Base-by-base conservation (phyloP, 2,797 vertebrate species). In the Tapera naevia region DNA sequence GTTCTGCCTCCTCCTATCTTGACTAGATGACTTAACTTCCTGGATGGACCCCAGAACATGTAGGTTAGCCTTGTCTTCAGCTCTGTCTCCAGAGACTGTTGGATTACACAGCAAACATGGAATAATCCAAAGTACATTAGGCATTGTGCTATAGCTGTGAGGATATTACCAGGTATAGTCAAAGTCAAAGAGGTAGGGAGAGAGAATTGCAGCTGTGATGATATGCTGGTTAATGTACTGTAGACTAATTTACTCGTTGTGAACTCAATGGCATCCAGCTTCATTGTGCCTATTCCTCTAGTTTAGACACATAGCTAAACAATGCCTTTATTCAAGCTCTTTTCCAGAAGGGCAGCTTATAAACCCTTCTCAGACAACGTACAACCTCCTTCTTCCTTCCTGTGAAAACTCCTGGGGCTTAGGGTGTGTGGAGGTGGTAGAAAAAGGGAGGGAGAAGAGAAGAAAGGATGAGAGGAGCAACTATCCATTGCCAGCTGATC, bases 331-430 rank as follows among this genome's bases (percentile, higher is more conserved):
- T 54, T 54, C 79, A 28, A 80, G 69, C 43, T 61, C 50, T 30
- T 57, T 76, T 91, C 86, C 92, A 94, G 87, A 92, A 94, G 72
- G 69, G 75, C 89, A 89, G 79, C 66, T 95, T 81, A 80, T 78
- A 95, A 94, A 94, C 91, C 24, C 39, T 91, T 57, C 87, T 61
- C 76, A 92, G 91, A 93, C 79, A 95, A 80, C 3, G 17, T n/a
- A 74, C 56, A 72, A 57, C 62, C 79, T 93, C 75, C 75, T 73
- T 17, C 57, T 88, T 94, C 81, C 89, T 86, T 92, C 82, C 89
- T 27, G 0, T 46, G 79, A 76, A 87, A 70, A 35, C 70, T 84
- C 73, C 64, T 4, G 23, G 37, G 89, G 51, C 76, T 32, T 46
- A 80, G 41, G 39, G 45, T 39, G 41, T 88, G 85, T 0, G 8